Evolutionary conservation across 2,113 vertebrate genomes (phyloP), one percentile per base, ranked within the genome.

Genomic region (Nicator chloris): DNA sequence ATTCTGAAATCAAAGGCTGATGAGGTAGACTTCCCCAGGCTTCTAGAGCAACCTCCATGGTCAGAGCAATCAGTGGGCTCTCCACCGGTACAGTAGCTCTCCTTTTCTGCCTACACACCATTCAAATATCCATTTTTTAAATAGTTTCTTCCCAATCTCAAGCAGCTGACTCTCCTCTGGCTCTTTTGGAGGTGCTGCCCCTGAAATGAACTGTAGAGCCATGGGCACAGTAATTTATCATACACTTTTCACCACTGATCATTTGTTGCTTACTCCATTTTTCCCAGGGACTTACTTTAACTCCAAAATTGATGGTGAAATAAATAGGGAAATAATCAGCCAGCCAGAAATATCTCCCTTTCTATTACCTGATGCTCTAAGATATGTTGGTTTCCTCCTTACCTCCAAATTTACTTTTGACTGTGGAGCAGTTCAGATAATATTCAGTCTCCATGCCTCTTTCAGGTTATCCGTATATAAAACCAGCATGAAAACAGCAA

Each of bases 281-380:
- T 89, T 91, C 40, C 45, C 50, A 79, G 53, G n/a, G 69, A 71
- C 81, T 91, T 63, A 54, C 60, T 89, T 83, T 35, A 89, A 82
- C 77, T 89, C 73, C 44, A 78, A 39, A 95, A 92, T 45, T 88
- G 84, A 96, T 89, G 72, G 69, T 86, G 83, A 69, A 91, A 84
- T 88, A 92, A 93, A 95, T 14, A 92, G 86, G 44, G 40, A 96
- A 91, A 94, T 93, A 97, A 92, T 95, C 95, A 92, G 14, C 40
- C 78, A 79, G 64, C 26, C 45, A 91, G 70, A 92, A 82, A 76
- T 85, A 76, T 61, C 65, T 91, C 39, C 21, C 22, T 11, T 91
- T 92, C 51, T 69, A 84, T 80, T 85, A 82, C 63, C 70, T 57
- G 78, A 72, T 87, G 40, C 65, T 95, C 61, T 75, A 72, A 92